phyloP scores from a whole-genome alignment of 2,113 vertebrate genomes.

The Stictonetta naevosa region DNA sequence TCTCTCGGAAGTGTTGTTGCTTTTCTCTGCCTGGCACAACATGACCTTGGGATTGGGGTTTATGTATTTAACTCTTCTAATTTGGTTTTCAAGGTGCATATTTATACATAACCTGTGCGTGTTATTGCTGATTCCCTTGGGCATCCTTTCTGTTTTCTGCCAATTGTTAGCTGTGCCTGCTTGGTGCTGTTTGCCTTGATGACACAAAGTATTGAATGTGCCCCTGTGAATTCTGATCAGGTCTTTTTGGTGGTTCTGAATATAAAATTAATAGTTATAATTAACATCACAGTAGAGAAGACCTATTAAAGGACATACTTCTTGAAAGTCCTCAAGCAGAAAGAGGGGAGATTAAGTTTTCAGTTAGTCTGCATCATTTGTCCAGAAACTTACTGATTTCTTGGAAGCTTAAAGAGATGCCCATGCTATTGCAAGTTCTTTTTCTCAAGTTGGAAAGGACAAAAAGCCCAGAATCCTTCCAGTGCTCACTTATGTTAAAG shows the following conservation, averaged over 20 bases:
- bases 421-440: not conserved
- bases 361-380: not conserved
- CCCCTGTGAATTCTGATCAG: not conserved
- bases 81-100: not conserved
- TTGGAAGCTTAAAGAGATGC: not conserved
- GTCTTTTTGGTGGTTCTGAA: not conserved
- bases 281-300: not conserved
- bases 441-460: accelerated
- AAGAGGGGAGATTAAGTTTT: not conserved
- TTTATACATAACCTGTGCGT: not conserved
- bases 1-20: not conserved
- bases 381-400: not conserved
- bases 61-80: not conserved
- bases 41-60: not conserved
- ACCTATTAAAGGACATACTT: not conserved
- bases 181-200: not conserved
- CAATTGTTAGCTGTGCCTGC: not conserved
- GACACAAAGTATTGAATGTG: accelerated
- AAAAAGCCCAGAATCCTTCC: not conserved
- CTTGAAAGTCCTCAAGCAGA: not conserved
- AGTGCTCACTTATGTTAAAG: not conserved
- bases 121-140: not conserved
- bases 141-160: not conserved
- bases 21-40: not conserved
- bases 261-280: not conserved